phyloP scores from a whole-genome alignment of 2,888 invertebrate genomes.

The Byasa hedistus region DNA sequence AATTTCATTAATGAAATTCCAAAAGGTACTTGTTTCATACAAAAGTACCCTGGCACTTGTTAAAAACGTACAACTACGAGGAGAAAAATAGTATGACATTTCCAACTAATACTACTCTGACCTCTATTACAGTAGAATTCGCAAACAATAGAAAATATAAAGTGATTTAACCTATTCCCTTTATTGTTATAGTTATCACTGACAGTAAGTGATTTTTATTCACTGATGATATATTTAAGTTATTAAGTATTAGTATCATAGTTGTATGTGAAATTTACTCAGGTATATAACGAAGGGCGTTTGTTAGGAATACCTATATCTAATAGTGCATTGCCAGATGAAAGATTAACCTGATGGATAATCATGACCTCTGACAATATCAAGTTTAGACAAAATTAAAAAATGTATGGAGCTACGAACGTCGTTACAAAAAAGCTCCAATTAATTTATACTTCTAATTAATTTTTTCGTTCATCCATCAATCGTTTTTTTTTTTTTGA shows the following conservation, averaged over 20 bases:
- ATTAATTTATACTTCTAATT: no score
- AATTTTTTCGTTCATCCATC: no score
- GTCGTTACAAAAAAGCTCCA: no score
- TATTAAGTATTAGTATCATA: background rate
- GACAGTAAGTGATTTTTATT: constrained; percentile 2
- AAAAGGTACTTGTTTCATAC: background rate
- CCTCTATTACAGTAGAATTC: constrained; percentile 17
- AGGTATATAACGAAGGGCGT: no score
- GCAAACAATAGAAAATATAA: constrained; percentile 18
- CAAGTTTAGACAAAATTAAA: no score
- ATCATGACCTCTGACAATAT: no score
- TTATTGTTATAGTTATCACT: constrained; percentile 11
- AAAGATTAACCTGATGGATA: no score
- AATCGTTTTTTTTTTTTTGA: no score
- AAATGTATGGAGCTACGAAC: no score
- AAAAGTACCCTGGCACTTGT: constrained; percentile 1
- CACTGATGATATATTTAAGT: background rate
- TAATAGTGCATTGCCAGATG: no score
- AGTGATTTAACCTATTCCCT: constrained; percentile 4
- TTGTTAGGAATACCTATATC: no score
- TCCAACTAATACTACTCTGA: constrained; percentile 15
- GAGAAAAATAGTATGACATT: constrained; percentile 19
- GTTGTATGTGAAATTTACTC: background rate
- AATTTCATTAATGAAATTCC: no score
- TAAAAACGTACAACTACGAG: constrained; percentile 5